phyloP scores from a whole-genome alignment of 2,888 invertebrate species.

The Notodonta ziczac region DNA sequence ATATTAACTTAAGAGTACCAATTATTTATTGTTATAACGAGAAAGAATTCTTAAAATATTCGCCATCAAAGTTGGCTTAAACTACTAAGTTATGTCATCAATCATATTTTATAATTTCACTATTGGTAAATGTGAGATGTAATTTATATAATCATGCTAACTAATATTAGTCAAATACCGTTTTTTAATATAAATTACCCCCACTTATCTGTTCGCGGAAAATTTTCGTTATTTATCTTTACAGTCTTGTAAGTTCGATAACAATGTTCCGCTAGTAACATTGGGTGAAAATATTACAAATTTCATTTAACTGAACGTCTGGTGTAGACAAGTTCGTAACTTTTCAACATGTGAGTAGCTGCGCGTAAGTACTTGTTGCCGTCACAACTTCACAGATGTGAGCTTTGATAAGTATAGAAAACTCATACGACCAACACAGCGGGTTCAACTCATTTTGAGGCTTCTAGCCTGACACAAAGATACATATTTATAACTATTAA shows the following conservation, averaged over 20 bases:
- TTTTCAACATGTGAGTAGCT: constrained; percentile 45
- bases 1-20: too few relatives aligned
- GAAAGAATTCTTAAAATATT: too few relatives aligned
- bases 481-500: neutral
- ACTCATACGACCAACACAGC: constrained; percentile 29
- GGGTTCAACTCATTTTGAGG: neutral
- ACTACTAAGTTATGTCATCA: too few relatives aligned
- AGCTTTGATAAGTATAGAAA: constrained; percentile 38
- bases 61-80: too few relatives aligned
- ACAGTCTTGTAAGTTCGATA: constrained; percentile 19
- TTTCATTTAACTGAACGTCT: constrained; percentile 50
- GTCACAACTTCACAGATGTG: constrained; percentile 49
- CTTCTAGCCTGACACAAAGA: too few relatives aligned
- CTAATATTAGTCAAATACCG: too few relatives aligned
- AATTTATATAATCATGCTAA: too few relatives aligned
- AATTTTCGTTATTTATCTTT: constrained; percentile 19
- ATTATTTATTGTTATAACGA: too few relatives aligned
- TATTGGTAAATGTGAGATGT: too few relatives aligned
- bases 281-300: constrained; percentile 36
- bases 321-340: constrained; percentile 47
- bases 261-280: constrained; percentile 25
- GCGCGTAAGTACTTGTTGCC: constrained; percentile 50
- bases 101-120: too few relatives aligned
- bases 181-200: too few relatives aligned
- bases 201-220: too few relatives aligned